Conservation (phyloP, 2,888 invertebrate species). For the Tipula confusa region DNA sequence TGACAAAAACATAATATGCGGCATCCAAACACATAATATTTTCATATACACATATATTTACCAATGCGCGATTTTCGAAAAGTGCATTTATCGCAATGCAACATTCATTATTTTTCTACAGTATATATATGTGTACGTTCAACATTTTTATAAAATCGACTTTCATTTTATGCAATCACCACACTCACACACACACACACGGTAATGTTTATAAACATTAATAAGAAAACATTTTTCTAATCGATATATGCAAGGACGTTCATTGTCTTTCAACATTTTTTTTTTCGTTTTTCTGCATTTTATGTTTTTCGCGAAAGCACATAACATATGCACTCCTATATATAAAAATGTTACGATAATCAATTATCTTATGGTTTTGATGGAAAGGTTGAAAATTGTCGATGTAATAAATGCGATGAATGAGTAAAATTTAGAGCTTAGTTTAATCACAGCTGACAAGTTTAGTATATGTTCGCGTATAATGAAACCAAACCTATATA, state of each 20-base stretch:
- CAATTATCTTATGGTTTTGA: neutral
- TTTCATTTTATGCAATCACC: neutral
- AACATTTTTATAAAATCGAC: neutral
- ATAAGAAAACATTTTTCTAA: conserved; percentile 20
- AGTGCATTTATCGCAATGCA: neutral
- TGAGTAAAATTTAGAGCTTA: neutral
- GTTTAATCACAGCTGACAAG: neutral
- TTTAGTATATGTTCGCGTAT: neutral
- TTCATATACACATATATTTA: neutral
- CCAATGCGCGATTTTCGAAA: neutral
- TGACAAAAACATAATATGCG: neutral
- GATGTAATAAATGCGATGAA: neutral
- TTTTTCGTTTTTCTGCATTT: neutral
- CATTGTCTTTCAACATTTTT: conserved; percentile 6
- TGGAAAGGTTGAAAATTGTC: neutral
- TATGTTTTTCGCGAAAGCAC: neutral
- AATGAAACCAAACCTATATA: neutral
- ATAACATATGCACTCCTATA: neutral
- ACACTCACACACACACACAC: no score
- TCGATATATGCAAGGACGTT: conserved; percentile 3
- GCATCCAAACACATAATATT: neutral
- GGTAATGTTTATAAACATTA: neutral
- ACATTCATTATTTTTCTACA: neutral
- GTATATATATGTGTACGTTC: no score
- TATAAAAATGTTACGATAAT: neutral